A percentile compares a stretch with the other conserved stretches of the same genome.
These are phyloP conservation scores for Rallus crepitans DNA, from an alignment of 2,797 vertebrate genomes.

Conservation along the genomic window DNA sequence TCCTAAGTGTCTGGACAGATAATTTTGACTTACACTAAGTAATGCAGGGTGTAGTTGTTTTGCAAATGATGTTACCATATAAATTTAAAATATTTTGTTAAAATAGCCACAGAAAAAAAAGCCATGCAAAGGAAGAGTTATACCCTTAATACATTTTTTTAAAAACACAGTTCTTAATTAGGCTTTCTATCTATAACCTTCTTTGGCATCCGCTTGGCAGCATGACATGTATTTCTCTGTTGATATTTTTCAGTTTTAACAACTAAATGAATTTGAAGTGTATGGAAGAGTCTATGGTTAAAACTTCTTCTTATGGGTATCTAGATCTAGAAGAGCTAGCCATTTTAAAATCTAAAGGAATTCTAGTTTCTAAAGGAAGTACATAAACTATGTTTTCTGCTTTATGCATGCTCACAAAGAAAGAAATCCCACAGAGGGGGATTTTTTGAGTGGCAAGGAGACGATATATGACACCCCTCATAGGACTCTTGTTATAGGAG, in stretches of 20 bases:
- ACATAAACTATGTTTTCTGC: neutral
- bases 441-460: neutral
- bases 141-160: neutral
- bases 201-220: neutral
- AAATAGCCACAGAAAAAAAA: neutral
- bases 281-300: neutral
- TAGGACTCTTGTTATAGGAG: neutral
- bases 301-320: neutral
- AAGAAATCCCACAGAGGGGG: neutral
- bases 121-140: neutral
- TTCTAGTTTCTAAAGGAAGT: neutral
- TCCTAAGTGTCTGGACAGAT: neutral
- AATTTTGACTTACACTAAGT: neutral
- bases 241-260: neutral
- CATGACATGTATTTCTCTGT: neutral
- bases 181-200: neutral
- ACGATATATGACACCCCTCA: neutral
- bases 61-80: neutral
- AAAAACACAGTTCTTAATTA: neutral
- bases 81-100: neutral
- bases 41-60: neutral
- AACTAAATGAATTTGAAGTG: neutral
- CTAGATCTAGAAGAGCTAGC: neutral
- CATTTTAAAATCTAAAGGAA: neutral
- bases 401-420: neutral